Conservation (phyloP, 2,888 invertebrate species). For the Atethmia centrago region DNA sequence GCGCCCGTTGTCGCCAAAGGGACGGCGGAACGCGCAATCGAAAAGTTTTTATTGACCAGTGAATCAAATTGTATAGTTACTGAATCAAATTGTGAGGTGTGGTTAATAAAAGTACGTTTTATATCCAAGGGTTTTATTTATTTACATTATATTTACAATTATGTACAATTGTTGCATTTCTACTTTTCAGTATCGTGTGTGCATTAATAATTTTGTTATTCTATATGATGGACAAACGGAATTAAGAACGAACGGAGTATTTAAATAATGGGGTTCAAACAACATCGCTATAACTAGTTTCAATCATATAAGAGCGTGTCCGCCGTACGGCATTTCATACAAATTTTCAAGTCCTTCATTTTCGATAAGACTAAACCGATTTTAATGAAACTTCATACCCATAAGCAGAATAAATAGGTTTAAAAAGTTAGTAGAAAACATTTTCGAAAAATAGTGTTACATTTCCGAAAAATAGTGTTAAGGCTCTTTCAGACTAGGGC, state of each 20-base stretch:
- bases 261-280: background rate
- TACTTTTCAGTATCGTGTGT: background rate
- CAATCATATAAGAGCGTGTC: background rate
- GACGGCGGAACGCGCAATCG: conserved; percentile 68
- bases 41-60: conserved; percentile 63
- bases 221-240: background rate
- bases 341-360: no score
- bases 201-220: background rate
- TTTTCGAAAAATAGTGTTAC: no score
- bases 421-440: no score
- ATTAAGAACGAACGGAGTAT: background rate
- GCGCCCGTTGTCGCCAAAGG: conserved; percentile 78
- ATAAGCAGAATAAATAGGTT: no score
- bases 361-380: no score
- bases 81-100: conserved; percentile 47
- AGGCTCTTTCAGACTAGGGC: no score
- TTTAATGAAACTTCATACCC: no score
- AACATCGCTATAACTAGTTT: conserved; percentile 1
- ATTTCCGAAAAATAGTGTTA: no score
- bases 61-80: conserved; percentile 25
- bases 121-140: conserved; percentile 51
- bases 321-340: no score
- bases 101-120: conserved; percentile 50
- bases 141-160: conserved; percentile 60
- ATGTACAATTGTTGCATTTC: conserved; percentile 46